Conservation (phyloP, 2,113 vertebrate species). For the Gadus chalcogrammus region DNA sequence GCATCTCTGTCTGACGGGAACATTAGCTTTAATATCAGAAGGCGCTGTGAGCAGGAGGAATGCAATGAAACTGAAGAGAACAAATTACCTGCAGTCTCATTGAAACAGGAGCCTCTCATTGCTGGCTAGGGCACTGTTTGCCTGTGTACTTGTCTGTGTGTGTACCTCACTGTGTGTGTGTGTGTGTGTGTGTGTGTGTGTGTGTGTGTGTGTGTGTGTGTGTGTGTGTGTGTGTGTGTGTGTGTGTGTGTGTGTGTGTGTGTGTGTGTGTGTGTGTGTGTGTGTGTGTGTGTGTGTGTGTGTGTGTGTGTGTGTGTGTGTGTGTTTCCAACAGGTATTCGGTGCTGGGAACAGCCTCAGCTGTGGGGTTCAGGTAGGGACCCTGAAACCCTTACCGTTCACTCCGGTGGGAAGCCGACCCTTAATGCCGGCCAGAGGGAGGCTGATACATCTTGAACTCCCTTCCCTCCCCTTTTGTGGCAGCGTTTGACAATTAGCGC, state of each 20-base stretch:
- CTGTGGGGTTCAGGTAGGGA: not conserved
- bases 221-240: slow-evolving; percentile 14
- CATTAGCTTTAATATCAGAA: slow-evolving; percentile 39
- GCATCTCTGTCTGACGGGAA: slow-evolving; percentile 36
- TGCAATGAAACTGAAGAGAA: slow-evolving; percentile 35
- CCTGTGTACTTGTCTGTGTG: not conserved
- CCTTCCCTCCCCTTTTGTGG: slow-evolving; percentile 7
- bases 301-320: slow-evolving; percentile 11
- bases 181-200: slow-evolving; percentile 16
- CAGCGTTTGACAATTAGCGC: slow-evolving; percentile 10
- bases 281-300: slow-evolving; percentile 15
- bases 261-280: slow-evolving; percentile 14
- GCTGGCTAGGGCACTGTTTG: not conserved
- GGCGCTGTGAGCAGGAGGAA: slow-evolving; percentile 39
- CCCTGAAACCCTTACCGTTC: too few relatives aligned
- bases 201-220: slow-evolving; percentile 15
- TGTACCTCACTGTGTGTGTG: too few relatives aligned
- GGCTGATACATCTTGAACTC: not conserved
- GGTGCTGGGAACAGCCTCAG: not conserved
- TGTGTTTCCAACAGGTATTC: not conserved
- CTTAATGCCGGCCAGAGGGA: not conserved
- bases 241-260: slow-evolving; percentile 8
- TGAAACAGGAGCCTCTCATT: slow-evolving; percentile 15
- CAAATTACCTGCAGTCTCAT: slow-evolving; percentile 31
- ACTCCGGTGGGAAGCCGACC: too few relatives aligned